Percentiles rank a stretch among this genome's conserved stretches.
Evolutionary conservation across 2,797 vertebrate genomes (phyloP).

Genomic region (Sebastes oblongus): DNA sequence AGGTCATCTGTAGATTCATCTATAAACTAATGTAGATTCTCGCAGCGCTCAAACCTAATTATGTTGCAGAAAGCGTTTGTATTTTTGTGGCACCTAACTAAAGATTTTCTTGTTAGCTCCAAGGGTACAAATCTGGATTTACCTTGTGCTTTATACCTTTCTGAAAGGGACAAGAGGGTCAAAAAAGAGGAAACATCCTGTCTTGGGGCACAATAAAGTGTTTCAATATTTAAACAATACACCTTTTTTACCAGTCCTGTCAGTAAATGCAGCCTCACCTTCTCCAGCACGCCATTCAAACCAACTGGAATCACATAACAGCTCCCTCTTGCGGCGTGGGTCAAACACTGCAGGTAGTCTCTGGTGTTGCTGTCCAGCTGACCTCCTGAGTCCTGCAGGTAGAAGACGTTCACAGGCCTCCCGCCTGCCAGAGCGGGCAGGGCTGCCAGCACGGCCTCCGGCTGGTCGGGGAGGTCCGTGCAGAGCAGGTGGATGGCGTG

Average conservation of each 20-base stretch:
- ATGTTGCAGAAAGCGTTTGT: no score
- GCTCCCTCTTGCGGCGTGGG: conserved; percentile 69
- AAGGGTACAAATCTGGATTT: neutral
- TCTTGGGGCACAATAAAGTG: fast-evolving
- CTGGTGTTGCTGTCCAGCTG: conserved; percentile 30
- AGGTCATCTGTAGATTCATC: neutral
- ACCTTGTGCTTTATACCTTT: neutral
- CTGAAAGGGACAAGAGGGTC: neutral
- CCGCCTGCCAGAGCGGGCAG: conserved; percentile 52
- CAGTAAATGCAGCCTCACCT: conserved; percentile 38
- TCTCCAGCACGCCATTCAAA: conserved; percentile 41
- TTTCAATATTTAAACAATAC: neutral
- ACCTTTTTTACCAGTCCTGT: neutral
- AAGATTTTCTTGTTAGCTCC: neutral
- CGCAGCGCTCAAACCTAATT: neutral
- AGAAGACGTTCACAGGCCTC: conserved; percentile 69
- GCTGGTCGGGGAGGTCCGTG: conserved; percentile 58
- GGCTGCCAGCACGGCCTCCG: conserved; percentile 51
- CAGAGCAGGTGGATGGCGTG: conserved; percentile 73
- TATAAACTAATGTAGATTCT: neutral
- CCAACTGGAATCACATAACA: conserved; percentile 61
- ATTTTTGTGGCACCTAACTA: neutral
- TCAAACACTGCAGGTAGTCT: conserved; percentile 67
- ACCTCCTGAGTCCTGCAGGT: conserved; percentile 50
- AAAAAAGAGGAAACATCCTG: neutral